Evolutionary conservation across 1,140 invertebrate genomes (phyloP).

Genomic region (Megathymus violae): DNA sequence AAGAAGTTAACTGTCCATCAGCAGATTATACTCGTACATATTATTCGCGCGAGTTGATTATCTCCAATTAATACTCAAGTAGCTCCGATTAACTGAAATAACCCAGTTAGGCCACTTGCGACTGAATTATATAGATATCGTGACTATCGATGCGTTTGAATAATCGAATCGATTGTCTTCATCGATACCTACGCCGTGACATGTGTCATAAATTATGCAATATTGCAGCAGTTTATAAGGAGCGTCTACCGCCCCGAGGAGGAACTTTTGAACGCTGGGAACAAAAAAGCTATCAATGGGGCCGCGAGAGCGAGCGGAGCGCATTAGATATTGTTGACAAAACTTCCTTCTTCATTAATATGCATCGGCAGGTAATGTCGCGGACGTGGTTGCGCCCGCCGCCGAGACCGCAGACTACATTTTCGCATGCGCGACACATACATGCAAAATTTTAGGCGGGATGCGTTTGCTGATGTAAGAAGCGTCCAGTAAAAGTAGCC

Average conservation of each 20-base stretch:
- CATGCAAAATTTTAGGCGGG: constrained; percentile 82
- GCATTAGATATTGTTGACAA: constrained; percentile 83
- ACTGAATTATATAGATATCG: constrained; percentile 55
- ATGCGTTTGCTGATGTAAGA: constrained; percentile 76
- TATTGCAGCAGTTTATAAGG: constrained; percentile 68
- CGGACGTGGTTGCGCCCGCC: too few relatives aligned
- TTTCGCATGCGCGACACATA: constrained; percentile 79
- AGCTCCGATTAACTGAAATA: constrained; percentile 73
- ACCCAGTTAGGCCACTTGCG: constrained; percentile 71
- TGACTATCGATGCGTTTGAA: constrained; percentile 47
- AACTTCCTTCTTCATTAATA: constrained; percentile 81
- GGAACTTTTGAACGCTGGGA: constrained; percentile 63
- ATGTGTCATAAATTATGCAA: constrained; percentile 71
- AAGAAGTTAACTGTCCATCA: constrained; percentile 63
- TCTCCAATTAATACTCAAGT: constrained; percentile 75
- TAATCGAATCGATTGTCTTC: constrained; percentile 64
- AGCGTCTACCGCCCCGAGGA: constrained; percentile 54
- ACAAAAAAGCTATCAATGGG: constrained; percentile 79
- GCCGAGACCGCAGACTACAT: constrained; percentile 53
- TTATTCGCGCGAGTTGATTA: constrained; percentile 69
- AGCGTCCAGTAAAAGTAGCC: constrained; percentile 68
- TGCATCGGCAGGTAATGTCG: too few relatives aligned
- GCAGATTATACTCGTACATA: constrained; percentile 74
- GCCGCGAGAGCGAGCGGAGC: constrained; percentile 65
- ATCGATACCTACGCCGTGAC: constrained; percentile 39